These are phyloP conservation scores for Drosophila pruinosa DNA, from an alignment of 1,140 invertebrate genomes.

Conservation along the genomic window DNA sequence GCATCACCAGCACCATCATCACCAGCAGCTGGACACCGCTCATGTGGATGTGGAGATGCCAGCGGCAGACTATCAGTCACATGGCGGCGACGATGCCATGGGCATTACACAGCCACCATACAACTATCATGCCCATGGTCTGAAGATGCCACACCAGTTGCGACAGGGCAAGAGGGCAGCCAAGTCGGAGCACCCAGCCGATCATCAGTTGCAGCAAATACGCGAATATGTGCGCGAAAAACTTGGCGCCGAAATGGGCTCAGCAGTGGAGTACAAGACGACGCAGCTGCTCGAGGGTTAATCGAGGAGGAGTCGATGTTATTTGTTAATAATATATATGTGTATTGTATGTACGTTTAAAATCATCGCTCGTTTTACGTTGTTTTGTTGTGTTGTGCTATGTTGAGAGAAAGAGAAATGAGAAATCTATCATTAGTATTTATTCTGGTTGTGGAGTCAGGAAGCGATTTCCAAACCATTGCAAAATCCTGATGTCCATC, in stretches of 20 bases:
- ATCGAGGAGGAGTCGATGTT: background rate
- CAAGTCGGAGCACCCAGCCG: conserved; percentile 33
- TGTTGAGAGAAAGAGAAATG: background rate
- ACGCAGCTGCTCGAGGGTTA: conserved; percentile 71
- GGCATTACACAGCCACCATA: conserved; percentile 62
- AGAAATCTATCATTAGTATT: conserved; percentile 43
- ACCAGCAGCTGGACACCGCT: conserved; percentile 29
- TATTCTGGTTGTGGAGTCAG: conserved; percentile 22
- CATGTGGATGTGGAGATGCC: conserved; percentile 17
- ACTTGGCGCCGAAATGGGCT: conserved; percentile 73
- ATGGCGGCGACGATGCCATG: conserved; percentile 12
- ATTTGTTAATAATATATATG: conserved; percentile 42
- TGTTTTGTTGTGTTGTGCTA: conserved; percentile 24
- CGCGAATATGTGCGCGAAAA: conserved; percentile 75
- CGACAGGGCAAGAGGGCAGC: conserved; percentile 55
- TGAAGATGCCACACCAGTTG: conserved; percentile 39
- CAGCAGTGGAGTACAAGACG: conserved; percentile 75
- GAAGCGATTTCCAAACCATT: background rate
- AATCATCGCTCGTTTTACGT: conserved; percentile 7
- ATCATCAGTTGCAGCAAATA: conserved; percentile 66
- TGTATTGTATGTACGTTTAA: conserved; percentile 14
- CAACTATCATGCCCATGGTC: conserved; percentile 75
- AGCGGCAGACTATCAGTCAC: conserved; percentile 29
- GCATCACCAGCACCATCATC: conserved; percentile 35
- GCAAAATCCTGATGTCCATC: conserved; percentile 3